phyloP scores from a whole-genome alignment of 2,113 vertebrate genomes.

The Craseonycteris thonglongyai region DNA sequence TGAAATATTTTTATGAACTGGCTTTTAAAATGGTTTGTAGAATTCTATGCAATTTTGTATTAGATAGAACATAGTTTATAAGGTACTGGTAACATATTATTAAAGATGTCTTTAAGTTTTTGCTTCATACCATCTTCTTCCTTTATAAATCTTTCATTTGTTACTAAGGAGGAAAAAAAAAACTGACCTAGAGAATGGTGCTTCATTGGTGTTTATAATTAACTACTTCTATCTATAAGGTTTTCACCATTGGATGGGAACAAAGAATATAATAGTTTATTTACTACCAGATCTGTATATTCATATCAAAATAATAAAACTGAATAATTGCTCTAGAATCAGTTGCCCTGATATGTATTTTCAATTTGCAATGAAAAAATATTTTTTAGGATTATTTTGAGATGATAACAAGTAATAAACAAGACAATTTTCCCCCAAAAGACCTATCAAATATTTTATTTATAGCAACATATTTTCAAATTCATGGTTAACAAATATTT shows the following conservation, averaged over 20 bases:
- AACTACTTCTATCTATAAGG: not conserved
- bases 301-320: not conserved
- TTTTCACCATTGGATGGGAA: not conserved
- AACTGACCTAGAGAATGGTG: not conserved
- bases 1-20: not conserved
- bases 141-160: not conserved
- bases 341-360: not conserved
- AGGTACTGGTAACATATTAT: not conserved
- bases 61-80: not conserved
- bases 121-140: not conserved
- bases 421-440: not conserved
- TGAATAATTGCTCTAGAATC: not conserved
- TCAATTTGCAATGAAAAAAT: not conserved
- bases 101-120: not conserved
- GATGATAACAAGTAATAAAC: not conserved
- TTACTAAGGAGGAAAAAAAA: not conserved
- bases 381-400: not conserved
- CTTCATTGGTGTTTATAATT: not conserved
- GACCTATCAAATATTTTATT: not conserved
- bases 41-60: not conserved
- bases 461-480: not conserved
- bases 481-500: not conserved
- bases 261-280: not conserved
- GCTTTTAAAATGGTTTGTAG: constrained; percentile 13
- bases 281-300: not conserved